These are phyloP conservation scores for Syrista parreyssii DNA, from an alignment of 2,888 invertebrate species.

Conservation along the genomic window DNA sequence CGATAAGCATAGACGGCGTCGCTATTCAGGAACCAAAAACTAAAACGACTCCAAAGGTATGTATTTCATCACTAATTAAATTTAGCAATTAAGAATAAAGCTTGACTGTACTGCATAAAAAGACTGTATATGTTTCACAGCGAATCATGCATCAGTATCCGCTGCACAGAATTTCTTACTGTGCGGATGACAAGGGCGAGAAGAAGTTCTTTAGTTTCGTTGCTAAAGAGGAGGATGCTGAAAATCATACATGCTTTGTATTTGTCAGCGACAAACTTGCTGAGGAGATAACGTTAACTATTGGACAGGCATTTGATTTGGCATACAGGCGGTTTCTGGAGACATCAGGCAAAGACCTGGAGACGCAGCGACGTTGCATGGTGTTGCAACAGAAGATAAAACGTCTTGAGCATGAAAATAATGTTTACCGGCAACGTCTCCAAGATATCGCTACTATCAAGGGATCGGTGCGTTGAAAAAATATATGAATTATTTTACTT, in stretches of 20 bases:
- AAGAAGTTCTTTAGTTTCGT: constrained; percentile 97
- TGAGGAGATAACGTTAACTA: constrained; percentile 96
- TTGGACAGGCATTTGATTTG: constrained; percentile 98
- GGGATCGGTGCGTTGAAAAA: constrained; percentile 60
- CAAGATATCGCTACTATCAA: constrained; percentile 74
- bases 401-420: constrained; percentile 87
- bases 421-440: constrained; percentile 83
- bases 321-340: constrained; percentile 96
- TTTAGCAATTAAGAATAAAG: constrained; percentile 76
- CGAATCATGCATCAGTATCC: constrained; percentile 94
- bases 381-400: constrained; percentile 88
- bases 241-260: constrained; percentile 95
- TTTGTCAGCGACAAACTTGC: constrained; percentile 97
- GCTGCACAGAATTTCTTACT: constrained; percentile 96
- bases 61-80: neutral
- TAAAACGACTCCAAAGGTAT: constrained; percentile 64
- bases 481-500: neutral
- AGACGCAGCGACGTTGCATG: constrained; percentile 82
- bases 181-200: constrained; percentile 98
- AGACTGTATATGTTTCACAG: constrained; percentile 52
- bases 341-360: constrained; percentile 89
- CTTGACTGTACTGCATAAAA: constrained; percentile 46
- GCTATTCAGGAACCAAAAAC: constrained; percentile 81
- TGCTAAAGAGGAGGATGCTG: constrained; percentile 80
- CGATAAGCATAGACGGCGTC: constrained; percentile 97